phyloP scores from a whole-genome alignment of 2,888 invertebrate species.

The Drosophila suboccidentalis region DNA sequence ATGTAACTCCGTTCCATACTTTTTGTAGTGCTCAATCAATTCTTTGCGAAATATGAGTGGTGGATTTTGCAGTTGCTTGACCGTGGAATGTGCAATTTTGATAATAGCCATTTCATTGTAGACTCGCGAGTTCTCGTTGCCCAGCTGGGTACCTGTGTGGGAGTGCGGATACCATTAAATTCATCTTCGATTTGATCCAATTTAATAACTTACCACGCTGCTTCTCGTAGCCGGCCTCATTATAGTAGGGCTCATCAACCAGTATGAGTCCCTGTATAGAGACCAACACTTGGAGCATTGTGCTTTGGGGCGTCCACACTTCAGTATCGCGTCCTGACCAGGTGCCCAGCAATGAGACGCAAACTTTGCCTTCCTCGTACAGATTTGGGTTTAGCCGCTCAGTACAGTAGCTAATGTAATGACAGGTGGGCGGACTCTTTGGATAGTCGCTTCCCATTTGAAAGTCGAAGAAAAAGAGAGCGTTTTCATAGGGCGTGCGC shows the following conservation, averaged over 20 bases:
- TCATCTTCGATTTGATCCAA: no score
- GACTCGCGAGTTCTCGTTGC: constrained; percentile 96
- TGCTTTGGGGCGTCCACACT: constrained; percentile 95
- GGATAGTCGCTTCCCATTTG: constrained; percentile 97
- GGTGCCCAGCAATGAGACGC: constrained; percentile 96
- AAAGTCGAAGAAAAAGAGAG: constrained; percentile 97
- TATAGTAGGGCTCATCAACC: constrained; percentile 97
- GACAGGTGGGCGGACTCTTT: constrained; percentile 94
- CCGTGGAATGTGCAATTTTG: constrained; percentile 96
- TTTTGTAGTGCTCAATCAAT: constrained; percentile 90
- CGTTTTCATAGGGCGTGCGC: constrained; percentile 97
- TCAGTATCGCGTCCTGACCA: constrained; percentile 99
- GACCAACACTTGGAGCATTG: constrained; percentile 96
- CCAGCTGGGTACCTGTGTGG: constrained; percentile 92
- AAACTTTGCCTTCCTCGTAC: constrained; percentile 96
- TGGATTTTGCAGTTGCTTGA: constrained; percentile 91
- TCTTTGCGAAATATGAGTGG: constrained; percentile 93
- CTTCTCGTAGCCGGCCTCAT: constrained; percentile 99
- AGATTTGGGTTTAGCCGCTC: constrained; percentile 98
- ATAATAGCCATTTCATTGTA: constrained; percentile 99
- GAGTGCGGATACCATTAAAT: neutral
- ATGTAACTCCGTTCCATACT: constrained; percentile 87
- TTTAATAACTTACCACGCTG: constrained; percentile 88
- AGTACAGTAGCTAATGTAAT: constrained; percentile 96
- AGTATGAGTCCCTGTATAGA: constrained; percentile 98